A percentile compares a stretch with the other conserved stretches of the same genome.
These are phyloP conservation scores for Tympanuchus pallidicinctus DNA, from an alignment of 2,113 vertebrate species.

Conservation along the genomic window DNA sequence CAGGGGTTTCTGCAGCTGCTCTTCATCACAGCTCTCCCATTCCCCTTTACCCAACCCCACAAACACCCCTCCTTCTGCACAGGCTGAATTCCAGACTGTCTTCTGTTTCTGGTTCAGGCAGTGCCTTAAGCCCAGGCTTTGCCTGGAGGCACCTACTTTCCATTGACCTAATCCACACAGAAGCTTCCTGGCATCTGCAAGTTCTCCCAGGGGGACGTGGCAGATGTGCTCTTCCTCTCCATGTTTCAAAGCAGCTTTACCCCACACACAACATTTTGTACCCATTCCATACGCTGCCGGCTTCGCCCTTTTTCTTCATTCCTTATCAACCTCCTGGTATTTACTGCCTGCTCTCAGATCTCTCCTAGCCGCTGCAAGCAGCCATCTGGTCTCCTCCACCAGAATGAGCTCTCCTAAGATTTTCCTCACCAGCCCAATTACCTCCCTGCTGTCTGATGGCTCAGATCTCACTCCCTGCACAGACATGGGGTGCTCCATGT, in stretches of 20 bases:
- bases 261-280: background rate
- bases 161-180: background rate
- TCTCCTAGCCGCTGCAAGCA: background rate
- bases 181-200: background rate
- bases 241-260: background rate
- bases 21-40: background rate
- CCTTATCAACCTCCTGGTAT: background rate
- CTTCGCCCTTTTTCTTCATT: background rate
- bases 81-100: background rate
- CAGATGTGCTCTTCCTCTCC: background rate
- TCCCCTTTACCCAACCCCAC: rapidly evolving
- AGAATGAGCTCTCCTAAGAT: background rate
- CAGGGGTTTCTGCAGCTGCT: background rate
- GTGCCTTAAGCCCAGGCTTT: background rate
- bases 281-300: rapidly evolving
- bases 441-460: background rate
- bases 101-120: background rate
- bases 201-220: background rate
- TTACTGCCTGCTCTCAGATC: background rate
- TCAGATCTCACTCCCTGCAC: background rate
- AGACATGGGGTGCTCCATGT: background rate
- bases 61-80: background rate
- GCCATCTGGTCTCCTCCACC: background rate
- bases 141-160: background rate
- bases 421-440: background rate